Conservation (phyloP, 2,888 invertebrate species). For the Trissonchulus latispiculum region DNA sequence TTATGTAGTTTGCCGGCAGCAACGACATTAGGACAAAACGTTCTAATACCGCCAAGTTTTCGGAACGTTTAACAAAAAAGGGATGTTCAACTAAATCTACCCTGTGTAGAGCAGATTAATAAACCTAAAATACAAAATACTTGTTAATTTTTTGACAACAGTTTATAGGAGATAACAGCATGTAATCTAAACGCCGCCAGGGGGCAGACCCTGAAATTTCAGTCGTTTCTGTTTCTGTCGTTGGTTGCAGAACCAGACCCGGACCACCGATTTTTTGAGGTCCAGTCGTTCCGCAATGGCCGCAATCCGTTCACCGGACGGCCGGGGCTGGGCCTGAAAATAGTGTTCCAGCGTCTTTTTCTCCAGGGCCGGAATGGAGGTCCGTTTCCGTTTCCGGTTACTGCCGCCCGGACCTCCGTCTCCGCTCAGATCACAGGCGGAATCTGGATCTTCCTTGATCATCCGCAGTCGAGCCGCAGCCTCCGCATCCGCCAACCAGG, state of each 20-base stretch:
- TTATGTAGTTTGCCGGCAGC: too few relatives aligned
- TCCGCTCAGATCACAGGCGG: background rate
- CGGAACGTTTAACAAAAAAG: too few relatives aligned
- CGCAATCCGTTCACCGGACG: constrained; percentile 97
- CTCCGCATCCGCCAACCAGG: constrained; percentile 96
- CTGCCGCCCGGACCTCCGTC: too few relatives aligned
- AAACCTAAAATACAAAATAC: too few relatives aligned
- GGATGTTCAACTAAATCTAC: too few relatives aligned
- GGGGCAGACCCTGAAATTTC: too few relatives aligned
- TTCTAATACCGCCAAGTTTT: too few relatives aligned
- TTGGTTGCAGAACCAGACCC: constrained; percentile 99
- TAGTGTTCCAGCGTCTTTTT: constrained; percentile 73
- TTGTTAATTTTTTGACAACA: too few relatives aligned
- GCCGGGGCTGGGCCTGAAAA: constrained; percentile 93
- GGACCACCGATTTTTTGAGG: constrained; percentile 97
- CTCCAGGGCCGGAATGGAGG: constrained; percentile 97
- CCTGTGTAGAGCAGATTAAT: too few relatives aligned
- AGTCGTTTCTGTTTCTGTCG: constrained; percentile 61
- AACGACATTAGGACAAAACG: too few relatives aligned
- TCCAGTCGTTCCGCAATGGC: constrained; percentile 98
- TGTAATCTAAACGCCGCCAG: too few relatives aligned
- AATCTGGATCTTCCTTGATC: constrained; percentile 34
- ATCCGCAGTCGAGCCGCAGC: constrained; percentile 60
- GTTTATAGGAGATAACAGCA: too few relatives aligned
- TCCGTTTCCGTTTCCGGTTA: constrained; percentile 95